Conservation (phyloP, 2,888 invertebrate genomes). For the Syrista parreyssii region DNA sequence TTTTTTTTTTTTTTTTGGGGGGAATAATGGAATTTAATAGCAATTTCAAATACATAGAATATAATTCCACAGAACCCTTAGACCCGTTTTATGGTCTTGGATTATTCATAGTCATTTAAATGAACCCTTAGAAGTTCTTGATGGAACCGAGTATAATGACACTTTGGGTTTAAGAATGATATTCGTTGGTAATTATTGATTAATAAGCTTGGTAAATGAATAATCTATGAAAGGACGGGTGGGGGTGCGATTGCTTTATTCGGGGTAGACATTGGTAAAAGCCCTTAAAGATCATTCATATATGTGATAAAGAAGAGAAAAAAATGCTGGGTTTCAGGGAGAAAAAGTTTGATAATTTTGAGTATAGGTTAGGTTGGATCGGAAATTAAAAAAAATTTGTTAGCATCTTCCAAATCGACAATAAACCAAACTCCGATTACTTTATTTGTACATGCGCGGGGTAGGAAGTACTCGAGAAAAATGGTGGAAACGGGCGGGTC, state of each 20-base stretch:
- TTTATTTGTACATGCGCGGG: background rate
- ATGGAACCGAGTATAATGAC: background rate
- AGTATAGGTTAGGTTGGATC: background rate
- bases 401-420: background rate
- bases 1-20: no score
- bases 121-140: background rate
- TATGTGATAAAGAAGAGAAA: no score
- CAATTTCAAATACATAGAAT: background rate
- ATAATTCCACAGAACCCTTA: background rate
- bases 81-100: background rate
- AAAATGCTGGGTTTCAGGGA: no score
- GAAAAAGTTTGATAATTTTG: no score
- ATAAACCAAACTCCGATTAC: background rate
- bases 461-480: slow-evolving; percentile 31
- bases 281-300: no score
- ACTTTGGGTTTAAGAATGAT: background rate
- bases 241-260: background rate
- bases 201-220: background rate
- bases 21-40: no score
- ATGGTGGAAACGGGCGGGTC: slow-evolving; percentile 52
- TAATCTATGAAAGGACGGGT: background rate
- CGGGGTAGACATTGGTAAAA: background rate
- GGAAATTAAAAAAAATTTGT: background rate
- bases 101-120: background rate
- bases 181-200: background rate